Evolutionary conservation across 2,888 invertebrate genomes (phyloP).

Genomic region (Meteorus cinctellus): DNA sequence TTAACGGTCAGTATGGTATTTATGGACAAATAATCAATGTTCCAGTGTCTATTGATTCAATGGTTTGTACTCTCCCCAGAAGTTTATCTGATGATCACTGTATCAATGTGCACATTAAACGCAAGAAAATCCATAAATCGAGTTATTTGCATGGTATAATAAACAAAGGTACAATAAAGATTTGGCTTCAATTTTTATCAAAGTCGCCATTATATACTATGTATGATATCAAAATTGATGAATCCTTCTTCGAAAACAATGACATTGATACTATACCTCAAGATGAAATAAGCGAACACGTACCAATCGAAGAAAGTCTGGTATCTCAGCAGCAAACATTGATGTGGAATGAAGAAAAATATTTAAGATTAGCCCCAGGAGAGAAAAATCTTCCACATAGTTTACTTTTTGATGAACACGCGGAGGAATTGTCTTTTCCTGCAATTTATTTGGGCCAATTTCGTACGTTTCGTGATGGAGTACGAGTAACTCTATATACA

Average conservation of each 20-base stretch:
- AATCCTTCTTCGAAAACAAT: too few relatives aligned
- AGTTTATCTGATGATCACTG: too few relatives aligned
- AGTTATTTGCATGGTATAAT: too few relatives aligned
- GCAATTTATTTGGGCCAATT: constrained; percentile 67
- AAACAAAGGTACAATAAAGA: background rate
- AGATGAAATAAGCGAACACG: too few relatives aligned
- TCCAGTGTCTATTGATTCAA: constrained; percentile 63
- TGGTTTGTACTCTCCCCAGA: constrained; percentile 65
- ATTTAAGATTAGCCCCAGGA: constrained; percentile 47
- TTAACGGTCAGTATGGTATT: constrained; percentile 54
- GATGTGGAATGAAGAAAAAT: constrained; percentile 51
- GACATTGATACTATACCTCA: too few relatives aligned
- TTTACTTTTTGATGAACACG: constrained; percentile 56
- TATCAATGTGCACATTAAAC: too few relatives aligned
- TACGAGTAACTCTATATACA: constrained; percentile 66
- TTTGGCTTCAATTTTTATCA: constrained; percentile 3
- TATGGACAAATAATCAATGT: constrained; percentile 70
- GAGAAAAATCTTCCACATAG: constrained; percentile 58
- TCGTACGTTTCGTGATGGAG: constrained; percentile 58
- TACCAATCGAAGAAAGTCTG: constrained; percentile 54
- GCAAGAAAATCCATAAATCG: constrained; percentile 44
- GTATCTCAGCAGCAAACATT: constrained; percentile 52
- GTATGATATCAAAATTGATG: too few relatives aligned
- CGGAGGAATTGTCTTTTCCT: constrained; percentile 69
- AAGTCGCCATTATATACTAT: too few relatives aligned